Base-by-base conservation (phyloP, 1,140 invertebrate species). In the Bombus haemorrhoidalis region DNA sequence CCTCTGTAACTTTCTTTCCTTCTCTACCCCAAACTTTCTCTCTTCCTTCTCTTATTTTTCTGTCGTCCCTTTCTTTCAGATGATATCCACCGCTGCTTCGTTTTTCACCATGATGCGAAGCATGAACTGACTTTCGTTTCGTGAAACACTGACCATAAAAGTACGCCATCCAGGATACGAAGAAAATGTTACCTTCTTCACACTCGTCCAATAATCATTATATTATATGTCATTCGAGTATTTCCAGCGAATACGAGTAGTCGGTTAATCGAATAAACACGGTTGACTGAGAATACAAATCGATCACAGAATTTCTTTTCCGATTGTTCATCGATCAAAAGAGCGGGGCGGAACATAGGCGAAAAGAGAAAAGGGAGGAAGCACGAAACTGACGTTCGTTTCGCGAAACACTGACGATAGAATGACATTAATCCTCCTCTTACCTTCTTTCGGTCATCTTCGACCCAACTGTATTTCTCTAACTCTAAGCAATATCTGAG, bases 101-200 rank as follows among this genome's bases (percentile, higher is more conserved):
- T 91, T 89, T 32, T 91, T 92, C 71, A 87, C 86, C n/a, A 72
- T 91, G 72, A 41, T 90, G 32, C 81, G 81, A 39, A 85, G 82
- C n/a, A 71, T 89, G n/a, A 87, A 85, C 59, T 83, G 59, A 87
- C 64, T 22, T 18, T 25, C 8, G 2, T 68, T 22, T 10, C 18
- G 9, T 1, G 15, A 22, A 22, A 34, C 18, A 64, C 4, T 2
- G 47, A 22, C 47, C 47, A 53, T 53, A 2, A 28, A 64, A 32
- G 3, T 2, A 15, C n/a, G 13, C n/a, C 22, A 62, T n/a, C 28
- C 59, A 13, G 12, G 59, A n/a, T 13, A n/a, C 59, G 47, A 53
- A 22, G 47, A 53, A 6, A 53, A 53, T 0, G 15, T 66, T 18
- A 32, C 15, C 15, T 66, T 66, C 64, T 66, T 34, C 64, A 34